Conservation (phyloP, 2,888 invertebrate species). For the Andrena haemorrhoa region DNA sequence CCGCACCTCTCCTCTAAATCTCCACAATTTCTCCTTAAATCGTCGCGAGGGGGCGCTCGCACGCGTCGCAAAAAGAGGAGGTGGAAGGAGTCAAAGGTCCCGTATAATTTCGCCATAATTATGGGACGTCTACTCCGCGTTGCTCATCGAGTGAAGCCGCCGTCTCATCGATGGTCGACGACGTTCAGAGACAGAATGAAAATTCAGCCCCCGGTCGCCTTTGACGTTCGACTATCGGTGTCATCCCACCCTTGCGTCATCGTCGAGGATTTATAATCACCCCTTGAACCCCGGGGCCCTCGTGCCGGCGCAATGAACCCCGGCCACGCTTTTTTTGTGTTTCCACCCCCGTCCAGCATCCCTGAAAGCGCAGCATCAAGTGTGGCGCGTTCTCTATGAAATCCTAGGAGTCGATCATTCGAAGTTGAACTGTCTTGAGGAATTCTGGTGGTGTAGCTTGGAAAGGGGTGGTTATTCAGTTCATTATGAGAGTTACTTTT, state of each 20-base stretch:
- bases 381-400: conserved; percentile 26
- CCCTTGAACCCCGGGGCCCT: conserved; percentile 38
- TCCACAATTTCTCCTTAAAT: conserved; percentile 9
- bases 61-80: not conserved
- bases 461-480: not conserved
- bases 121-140: conserved; percentile 30
- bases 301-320: conserved; percentile 26
- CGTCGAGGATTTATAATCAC: conserved; percentile 62
- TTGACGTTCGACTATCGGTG: conserved; percentile 73
- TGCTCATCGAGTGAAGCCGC: conserved; percentile 34
- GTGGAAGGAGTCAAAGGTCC: conserved; percentile 43
- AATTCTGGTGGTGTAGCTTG: conserved; percentile 24
- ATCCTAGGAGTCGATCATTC: conserved; percentile 37
- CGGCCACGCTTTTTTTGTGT: conserved; percentile 32
- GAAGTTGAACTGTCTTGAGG: conserved; percentile 37
- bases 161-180: conserved; percentile 38
- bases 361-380: conserved; percentile 18
- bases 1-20: not conserved
- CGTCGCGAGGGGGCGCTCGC: conserved; percentile 29
- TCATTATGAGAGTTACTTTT: no score
- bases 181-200: conserved; percentile 58
- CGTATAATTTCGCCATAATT: conserved; percentile 60
- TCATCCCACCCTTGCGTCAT: conserved; percentile 64
- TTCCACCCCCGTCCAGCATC: conserved; percentile 1
- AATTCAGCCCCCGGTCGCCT: conserved; percentile 54